Conservation (phyloP, 2,113 vertebrate genomes). For the Phaetusa simplex region DNA sequence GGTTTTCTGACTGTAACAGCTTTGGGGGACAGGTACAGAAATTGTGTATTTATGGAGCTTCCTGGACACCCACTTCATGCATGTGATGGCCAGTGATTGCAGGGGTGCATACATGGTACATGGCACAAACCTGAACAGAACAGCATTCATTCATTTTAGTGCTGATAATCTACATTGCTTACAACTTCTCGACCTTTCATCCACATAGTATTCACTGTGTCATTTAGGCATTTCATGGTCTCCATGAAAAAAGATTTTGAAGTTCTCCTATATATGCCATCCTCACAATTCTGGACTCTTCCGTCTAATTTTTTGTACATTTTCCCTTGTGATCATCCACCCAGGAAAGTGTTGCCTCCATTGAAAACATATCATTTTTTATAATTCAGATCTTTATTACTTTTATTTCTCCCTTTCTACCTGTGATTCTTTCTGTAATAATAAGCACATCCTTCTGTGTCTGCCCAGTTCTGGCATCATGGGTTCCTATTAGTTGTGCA, state of each 20-base stretch:
- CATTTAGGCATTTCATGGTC: neutral
- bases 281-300: neutral
- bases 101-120: neutral
- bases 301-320: neutral
- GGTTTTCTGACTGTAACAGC: neutral
- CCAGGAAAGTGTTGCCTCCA: neutral
- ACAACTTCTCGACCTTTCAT: neutral
- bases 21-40: neutral
- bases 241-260: neutral
- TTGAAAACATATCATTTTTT: neutral
- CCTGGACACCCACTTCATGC: neutral
- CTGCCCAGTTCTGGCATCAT: neutral
- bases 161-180: neutral
- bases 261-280: neutral
- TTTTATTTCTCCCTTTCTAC: neutral
- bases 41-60: neutral
- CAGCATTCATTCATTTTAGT: neutral
- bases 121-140: neutral
- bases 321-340: neutral
- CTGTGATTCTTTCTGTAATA: neutral
- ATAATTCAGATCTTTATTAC: neutral
- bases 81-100: rapidly evolving
- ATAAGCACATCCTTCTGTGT: neutral
- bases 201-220: neutral
- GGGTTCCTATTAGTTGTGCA: neutral